phyloP scores from a whole-genome alignment of 2,113 vertebrate genomes.

The Scatophagus argus region DNA sequence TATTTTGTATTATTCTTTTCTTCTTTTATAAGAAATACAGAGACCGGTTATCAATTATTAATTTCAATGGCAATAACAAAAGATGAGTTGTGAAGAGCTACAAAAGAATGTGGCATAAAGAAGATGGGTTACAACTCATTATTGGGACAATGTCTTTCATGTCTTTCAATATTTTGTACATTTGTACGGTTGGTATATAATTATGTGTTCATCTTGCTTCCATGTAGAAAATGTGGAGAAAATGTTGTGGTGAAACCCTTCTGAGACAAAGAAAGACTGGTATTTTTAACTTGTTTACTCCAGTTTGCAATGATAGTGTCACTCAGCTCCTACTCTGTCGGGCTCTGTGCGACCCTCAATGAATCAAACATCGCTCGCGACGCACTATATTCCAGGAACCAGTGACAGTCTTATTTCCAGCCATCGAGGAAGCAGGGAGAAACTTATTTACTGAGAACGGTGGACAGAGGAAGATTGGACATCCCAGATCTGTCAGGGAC shows the following conservation, averaged over 20 bases:
- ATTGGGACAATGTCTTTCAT: not conserved
- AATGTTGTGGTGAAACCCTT: not conserved
- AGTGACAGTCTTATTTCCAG: slow-evolving; percentile 72
- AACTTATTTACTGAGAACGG: slow-evolving; percentile 63
- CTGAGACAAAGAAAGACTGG: slow-evolving; percentile 13
- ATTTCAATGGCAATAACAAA: not conserved
- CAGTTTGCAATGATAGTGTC: slow-evolving; percentile 64
- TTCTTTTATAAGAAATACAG: not conserved
- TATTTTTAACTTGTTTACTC: slow-evolving; percentile 68
- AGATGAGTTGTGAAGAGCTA: not conserved
- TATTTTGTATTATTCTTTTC: not conserved
- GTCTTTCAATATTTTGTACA: too few species aligned
- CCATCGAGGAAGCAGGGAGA: slow-evolving; percentile 29
- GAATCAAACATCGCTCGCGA: slow-evolving; percentile 60
- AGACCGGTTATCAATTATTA: not conserved
- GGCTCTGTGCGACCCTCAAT: slow-evolving; percentile 48
- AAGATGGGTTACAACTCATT: not conserved
- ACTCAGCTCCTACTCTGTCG: slow-evolving; percentile 48
- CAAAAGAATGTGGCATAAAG: not conserved
- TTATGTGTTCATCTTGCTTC: not conserved
- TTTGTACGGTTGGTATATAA: not conserved
- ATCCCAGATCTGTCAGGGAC: slow-evolving; percentile 69
- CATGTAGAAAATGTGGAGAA: not conserved
- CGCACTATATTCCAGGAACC: slow-evolving; percentile 33
- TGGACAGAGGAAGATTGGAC: slow-evolving; percentile 63